Conservation (phyloP, 2,888 invertebrate genomes). For the Chymomyza amoena region DNA sequence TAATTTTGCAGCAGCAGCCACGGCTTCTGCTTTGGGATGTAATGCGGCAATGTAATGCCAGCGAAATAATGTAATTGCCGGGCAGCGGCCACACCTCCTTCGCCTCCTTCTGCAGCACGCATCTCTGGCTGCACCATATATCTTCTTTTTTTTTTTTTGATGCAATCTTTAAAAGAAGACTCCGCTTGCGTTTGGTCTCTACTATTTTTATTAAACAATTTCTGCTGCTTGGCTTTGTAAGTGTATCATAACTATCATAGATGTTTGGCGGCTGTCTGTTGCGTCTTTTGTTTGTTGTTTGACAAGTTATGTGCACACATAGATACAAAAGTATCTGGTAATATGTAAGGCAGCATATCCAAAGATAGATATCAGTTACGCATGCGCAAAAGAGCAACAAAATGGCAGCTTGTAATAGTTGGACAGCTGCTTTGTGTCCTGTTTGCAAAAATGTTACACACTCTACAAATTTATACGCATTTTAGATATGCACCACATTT, state of each 20-base stretch:
- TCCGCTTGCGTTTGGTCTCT: not conserved
- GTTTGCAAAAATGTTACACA: no score
- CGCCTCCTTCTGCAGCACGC: conserved; percentile 9
- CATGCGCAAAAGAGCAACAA: conserved; percentile 40
- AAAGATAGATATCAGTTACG: conserved; percentile 67
- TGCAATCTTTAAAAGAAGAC: conserved; percentile 8
- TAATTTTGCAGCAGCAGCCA: conserved; percentile 45
- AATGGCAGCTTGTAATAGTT: not conserved
- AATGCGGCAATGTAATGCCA: conserved; percentile 16
- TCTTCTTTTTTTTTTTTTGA: not conserved
- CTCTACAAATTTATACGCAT: no score
- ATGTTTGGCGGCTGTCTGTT: not conserved
- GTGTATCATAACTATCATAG: not conserved
- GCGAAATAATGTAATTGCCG: conserved; percentile 61
- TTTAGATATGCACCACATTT: no score
- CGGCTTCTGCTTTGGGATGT: conserved; percentile 7
- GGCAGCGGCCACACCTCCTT: conserved; percentile 3
- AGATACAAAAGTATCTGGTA: conserved; percentile 54
- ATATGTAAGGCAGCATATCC: conserved; percentile 27
- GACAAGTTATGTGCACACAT: conserved; percentile 57
- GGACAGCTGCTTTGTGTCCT: no score
- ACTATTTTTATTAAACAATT: not conserved
- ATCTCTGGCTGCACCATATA: not conserved
- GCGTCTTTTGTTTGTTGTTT: conserved; percentile 52
- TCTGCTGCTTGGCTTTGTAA: not conserved